Evolutionary conservation across 2,113 vertebrate genomes (phyloP).

Genomic region (Dasypus novemcinctus): DNA sequence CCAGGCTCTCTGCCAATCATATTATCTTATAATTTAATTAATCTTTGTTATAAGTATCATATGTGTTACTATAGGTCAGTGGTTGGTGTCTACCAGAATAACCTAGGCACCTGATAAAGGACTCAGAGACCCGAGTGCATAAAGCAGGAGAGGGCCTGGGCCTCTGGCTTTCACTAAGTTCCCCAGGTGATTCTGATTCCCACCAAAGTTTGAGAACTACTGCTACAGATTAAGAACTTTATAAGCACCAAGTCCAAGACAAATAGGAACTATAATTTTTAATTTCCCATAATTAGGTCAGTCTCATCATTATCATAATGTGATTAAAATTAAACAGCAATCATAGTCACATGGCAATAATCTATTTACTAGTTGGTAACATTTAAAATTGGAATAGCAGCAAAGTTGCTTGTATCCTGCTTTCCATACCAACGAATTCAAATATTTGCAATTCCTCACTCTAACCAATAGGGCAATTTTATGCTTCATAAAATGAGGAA

Average conservation of each 20-base stretch:
- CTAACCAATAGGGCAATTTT: not conserved
- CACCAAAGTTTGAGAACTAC: not conserved
- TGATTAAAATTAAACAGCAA: slow-evolving; percentile 1
- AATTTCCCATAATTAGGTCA: not conserved
- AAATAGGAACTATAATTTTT: not conserved
- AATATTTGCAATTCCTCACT: not conserved
- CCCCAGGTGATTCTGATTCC: not conserved
- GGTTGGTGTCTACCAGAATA: not conserved
- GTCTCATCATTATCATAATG: not conserved
- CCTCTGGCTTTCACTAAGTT: not conserved
- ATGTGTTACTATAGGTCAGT: not conserved
- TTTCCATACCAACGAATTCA: not conserved
- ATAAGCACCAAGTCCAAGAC: not conserved
- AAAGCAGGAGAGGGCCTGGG: not conserved
- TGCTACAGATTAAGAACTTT: not conserved
- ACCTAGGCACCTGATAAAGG: not conserved
- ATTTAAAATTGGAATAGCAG: not conserved
- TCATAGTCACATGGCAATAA: not conserved
- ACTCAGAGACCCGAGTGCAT: not conserved
- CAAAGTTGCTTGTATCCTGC: not conserved
- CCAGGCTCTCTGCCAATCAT: not conserved
- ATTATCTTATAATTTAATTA: not conserved
- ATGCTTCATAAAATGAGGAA: not conserved
- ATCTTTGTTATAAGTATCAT: not conserved
- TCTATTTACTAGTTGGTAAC: not conserved